phyloP scores from a whole-genome alignment of 2,888 invertebrate genomes.

The Ophion costatus region DNA sequence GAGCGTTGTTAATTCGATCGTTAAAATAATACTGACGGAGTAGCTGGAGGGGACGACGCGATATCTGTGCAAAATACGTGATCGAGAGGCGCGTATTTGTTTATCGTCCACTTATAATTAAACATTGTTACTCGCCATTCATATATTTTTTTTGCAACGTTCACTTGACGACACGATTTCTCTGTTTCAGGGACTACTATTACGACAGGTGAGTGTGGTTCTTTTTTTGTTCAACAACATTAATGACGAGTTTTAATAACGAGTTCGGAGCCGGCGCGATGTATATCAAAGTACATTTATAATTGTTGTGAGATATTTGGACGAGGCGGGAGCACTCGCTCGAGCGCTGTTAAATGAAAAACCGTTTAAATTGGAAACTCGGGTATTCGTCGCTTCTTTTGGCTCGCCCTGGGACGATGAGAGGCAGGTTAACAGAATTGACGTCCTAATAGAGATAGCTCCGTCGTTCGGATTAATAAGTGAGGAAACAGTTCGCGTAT shows the following conservation, averaged over 20 bases:
- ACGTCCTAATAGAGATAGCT: no score
- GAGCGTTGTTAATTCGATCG: not conserved
- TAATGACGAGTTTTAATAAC: not conserved
- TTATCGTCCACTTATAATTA: not conserved
- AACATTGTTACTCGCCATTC: not conserved
- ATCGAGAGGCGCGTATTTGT: not conserved
- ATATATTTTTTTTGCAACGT: constrained; percentile 9
- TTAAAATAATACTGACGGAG: not conserved
- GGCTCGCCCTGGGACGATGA: no score
- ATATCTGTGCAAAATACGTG: not conserved
- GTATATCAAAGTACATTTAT: not conserved
- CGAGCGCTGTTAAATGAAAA: not conserved
- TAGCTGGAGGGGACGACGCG: not conserved
- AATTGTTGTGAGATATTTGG: not conserved
- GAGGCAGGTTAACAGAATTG: no score
- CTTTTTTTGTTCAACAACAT: not conserved
- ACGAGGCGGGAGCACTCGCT: not conserved
- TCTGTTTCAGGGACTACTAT: constrained; percentile 88
- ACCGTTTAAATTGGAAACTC: not conserved
- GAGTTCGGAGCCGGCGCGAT: not conserved
- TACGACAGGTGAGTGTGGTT: constrained; percentile 86
- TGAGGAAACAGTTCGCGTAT: no score
- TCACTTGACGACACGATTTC: constrained; percentile 63
- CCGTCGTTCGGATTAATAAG: no score
- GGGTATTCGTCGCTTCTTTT: no score